phyloP scores from a whole-genome alignment of 2,797 vertebrate genomes.

The Brotula barbata region DNA sequence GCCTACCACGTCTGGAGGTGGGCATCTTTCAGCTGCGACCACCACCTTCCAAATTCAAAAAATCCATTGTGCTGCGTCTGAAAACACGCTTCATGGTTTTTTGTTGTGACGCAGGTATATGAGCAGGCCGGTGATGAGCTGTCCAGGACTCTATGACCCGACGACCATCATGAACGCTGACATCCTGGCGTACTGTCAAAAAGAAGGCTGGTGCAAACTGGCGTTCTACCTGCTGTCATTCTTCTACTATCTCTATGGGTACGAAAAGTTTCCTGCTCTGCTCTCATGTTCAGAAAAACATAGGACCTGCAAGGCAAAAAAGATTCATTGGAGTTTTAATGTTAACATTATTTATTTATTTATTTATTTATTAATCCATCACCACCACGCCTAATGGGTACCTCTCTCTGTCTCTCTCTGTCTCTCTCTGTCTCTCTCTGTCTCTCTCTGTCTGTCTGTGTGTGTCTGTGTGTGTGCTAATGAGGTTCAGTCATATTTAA shows the following conservation, averaged over 20 bases:
- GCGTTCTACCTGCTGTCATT: slow-evolving; percentile 98
- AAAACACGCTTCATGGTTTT: background rate
- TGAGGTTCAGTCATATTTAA: background rate
- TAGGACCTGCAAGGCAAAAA: too few species aligned
- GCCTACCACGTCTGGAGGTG: slow-evolving; percentile 99
- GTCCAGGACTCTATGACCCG: slow-evolving; percentile 95
- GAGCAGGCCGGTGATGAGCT: slow-evolving; percentile 97
- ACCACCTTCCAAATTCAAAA: background rate
- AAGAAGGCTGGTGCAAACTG: slow-evolving; percentile 99
- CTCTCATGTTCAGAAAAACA: too few species aligned
- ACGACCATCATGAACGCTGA: slow-evolving; percentile 99
- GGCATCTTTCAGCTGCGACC: slow-evolving; percentile 11
- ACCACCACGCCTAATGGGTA: too few species aligned
- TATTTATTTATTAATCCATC: too few species aligned
- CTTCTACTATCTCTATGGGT: slow-evolving; percentile 99
- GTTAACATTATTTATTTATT: too few species aligned
- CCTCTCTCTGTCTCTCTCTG: too few species aligned
- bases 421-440: too few species aligned
- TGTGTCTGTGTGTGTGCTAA: too few species aligned
- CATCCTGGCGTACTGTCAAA: slow-evolving; percentile 98
- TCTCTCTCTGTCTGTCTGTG: too few species aligned
- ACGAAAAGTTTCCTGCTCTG: slow-evolving; percentile 57
- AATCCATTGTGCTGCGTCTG: background rate
- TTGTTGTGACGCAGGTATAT: slow-evolving; percentile 52
- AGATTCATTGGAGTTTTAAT: too few species aligned